phyloP scores from a whole-genome alignment of 2,113 vertebrate genomes.

The Peromyscus leucopus region DNA sequence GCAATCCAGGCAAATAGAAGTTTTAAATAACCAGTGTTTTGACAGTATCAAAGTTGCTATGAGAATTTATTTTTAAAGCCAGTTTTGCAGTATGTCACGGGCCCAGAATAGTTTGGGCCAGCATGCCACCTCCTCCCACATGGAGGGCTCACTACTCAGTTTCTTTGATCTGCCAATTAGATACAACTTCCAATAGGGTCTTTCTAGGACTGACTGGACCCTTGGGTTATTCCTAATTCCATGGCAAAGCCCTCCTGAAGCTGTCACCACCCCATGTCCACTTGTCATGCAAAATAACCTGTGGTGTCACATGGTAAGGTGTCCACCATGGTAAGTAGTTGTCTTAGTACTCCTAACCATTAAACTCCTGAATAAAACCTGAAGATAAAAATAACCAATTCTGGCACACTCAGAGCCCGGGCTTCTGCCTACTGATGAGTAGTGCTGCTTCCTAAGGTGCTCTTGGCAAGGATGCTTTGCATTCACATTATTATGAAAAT shows the following conservation, averaged over 20 bases:
- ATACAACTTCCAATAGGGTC: background rate
- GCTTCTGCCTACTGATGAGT: background rate
- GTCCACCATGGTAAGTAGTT: background rate
- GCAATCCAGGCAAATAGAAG: conserved; percentile 65
- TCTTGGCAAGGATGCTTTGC: background rate
- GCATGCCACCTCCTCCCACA: background rate
- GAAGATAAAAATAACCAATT: background rate
- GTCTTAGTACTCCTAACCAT: background rate
- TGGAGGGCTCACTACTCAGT: background rate
- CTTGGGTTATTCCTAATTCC: background rate
- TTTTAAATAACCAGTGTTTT: conserved; percentile 78
- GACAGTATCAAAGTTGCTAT: conserved; percentile 74
- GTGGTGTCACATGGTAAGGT: background rate
- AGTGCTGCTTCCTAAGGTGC: background rate
- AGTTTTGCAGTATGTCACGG: conserved; percentile 66
- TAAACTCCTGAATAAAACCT: background rate
- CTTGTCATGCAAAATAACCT: background rate
- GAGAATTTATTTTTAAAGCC: conserved; percentile 71
- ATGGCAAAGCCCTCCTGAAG: background rate
- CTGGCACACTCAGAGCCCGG: too few relatives aligned
- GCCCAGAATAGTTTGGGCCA: conserved; percentile 66
- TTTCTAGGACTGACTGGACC: background rate
- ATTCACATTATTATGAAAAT: background rate
- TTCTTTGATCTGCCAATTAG: background rate
- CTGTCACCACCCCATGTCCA: background rate